These are phyloP conservation scores for Athalia circularis DNA, from an alignment of 2,888 invertebrate genomes.

Conservation along the genomic window DNA sequence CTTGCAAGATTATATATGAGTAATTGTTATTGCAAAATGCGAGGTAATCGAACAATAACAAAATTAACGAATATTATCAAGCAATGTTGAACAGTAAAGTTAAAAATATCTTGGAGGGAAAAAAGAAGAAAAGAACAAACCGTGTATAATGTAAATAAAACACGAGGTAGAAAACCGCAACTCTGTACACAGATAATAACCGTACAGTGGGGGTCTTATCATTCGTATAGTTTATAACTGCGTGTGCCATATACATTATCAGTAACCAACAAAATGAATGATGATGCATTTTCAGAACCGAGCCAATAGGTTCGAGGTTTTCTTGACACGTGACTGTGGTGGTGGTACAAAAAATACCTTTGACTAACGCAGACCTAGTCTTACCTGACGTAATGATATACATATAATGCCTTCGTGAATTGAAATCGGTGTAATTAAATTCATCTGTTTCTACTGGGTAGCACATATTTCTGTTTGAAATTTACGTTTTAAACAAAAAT, in stretches of 20 bases:
- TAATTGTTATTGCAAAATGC: no score
- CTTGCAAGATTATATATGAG: no score
- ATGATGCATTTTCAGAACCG: background rate
- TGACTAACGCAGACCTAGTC: background rate
- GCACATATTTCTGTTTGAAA: background rate
- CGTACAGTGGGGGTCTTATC: conserved; percentile 19
- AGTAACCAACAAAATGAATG: conserved; percentile 13
- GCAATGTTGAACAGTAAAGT: no score
- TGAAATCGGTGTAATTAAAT: background rate
- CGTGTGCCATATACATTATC: conserved; percentile 15
- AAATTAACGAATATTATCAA: no score
- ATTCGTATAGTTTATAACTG: conserved; percentile 4
- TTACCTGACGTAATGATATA: conserved; percentile 15
- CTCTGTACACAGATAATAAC: no score
- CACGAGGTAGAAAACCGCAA: no score
- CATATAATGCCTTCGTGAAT: background rate
- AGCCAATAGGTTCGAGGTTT: conserved; percentile 27
- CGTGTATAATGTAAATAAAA: no score
- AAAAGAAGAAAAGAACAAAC: no score
- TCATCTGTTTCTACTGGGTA: background rate
- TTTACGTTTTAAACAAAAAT: no score
- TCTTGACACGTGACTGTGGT: conserved; percentile 39
- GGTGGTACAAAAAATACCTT: conserved; percentile 32
- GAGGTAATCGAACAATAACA: no score
- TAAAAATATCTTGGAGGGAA: no score